These are phyloP conservation scores for Sternotherus odoratus DNA, from an alignment of 2,797 vertebrate genomes.

Conservation along the genomic window DNA sequence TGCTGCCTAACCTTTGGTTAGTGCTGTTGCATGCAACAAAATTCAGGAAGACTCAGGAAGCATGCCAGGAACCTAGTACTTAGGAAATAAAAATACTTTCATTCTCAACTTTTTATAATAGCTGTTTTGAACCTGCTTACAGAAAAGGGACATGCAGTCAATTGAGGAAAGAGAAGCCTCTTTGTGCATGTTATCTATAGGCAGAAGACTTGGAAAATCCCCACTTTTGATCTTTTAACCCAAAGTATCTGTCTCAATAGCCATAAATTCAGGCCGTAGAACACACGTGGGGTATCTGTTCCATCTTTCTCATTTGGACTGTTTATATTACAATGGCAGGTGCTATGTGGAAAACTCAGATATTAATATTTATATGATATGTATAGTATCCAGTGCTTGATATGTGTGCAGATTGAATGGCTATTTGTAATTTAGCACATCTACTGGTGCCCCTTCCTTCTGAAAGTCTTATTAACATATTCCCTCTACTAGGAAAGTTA, in stretches of 20 bases:
- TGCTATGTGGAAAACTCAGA: neutral
- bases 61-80: neutral
- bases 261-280: neutral
- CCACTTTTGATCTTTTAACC: neutral
- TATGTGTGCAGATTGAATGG: neutral
- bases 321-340: neutral
- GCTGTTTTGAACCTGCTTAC: neutral
- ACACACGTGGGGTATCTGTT: neutral
- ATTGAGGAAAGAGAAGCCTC: neutral
- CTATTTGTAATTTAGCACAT: neutral
- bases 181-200: neutral
- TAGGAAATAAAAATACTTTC: neutral
- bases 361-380: neutral
- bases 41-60: neutral
- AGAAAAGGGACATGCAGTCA: too few species aligned
- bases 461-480: neutral
- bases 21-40: neutral
- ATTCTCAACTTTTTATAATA: neutral
- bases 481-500: neutral
- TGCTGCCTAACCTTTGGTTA: neutral
- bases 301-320: neutral
- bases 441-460: neutral
- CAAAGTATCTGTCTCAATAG: neutral
- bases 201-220: neutral
- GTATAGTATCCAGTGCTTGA: neutral